Percentiles rank a stretch among this genome's conserved stretches.
Evolutionary conservation across 2,888 invertebrate species (phyloP).

Genomic region (Parthenolecanium corni): DNA sequence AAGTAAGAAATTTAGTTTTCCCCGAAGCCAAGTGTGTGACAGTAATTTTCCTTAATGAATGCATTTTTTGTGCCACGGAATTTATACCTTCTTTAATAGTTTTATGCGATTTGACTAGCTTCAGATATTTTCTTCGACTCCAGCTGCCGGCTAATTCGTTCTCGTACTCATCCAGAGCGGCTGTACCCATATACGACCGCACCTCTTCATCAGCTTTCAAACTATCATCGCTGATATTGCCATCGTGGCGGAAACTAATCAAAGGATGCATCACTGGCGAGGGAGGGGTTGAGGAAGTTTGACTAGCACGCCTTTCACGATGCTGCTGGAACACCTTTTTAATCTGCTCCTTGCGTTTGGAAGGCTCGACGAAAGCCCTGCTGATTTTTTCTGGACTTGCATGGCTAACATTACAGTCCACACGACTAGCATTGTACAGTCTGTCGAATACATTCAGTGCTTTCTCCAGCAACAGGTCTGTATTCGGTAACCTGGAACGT

Average conservation of each 20-base stretch:
- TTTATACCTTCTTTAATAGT: slow-evolving; percentile 14
- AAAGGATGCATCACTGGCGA: slow-evolving; percentile 16
- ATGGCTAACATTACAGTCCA: not conserved
- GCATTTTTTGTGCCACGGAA: no score
- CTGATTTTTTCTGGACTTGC: not conserved
- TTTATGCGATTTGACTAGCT: slow-evolving; percentile 14
- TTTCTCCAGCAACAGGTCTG: not conserved
- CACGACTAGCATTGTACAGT: slow-evolving; percentile 28
- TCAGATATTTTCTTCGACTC: slow-evolving; percentile 15
- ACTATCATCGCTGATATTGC: slow-evolving; percentile 40
- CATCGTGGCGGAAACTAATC: slow-evolving; percentile 13
- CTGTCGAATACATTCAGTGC: slow-evolving; percentile 30
- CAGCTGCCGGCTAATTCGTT: slow-evolving; percentile 15
- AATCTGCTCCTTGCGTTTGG: slow-evolving; percentile 9
- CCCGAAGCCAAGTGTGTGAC: no score
- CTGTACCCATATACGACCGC: slow-evolving; percentile 31
- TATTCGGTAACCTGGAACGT: not conserved
- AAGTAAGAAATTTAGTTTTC: no score
- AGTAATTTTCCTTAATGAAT: no score
- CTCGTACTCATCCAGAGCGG: slow-evolving; percentile 24
- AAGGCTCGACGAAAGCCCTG: slow-evolving; percentile 27
- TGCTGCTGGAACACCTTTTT: slow-evolving; percentile 1
- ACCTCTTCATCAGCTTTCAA: slow-evolving; percentile 49
- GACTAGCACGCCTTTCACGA: slow-evolving; percentile 11
- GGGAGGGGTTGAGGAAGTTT: slow-evolving; percentile 28